phyloP scores from a whole-genome alignment of 2,113 vertebrate species.

The Mellivora capensis region DNA sequence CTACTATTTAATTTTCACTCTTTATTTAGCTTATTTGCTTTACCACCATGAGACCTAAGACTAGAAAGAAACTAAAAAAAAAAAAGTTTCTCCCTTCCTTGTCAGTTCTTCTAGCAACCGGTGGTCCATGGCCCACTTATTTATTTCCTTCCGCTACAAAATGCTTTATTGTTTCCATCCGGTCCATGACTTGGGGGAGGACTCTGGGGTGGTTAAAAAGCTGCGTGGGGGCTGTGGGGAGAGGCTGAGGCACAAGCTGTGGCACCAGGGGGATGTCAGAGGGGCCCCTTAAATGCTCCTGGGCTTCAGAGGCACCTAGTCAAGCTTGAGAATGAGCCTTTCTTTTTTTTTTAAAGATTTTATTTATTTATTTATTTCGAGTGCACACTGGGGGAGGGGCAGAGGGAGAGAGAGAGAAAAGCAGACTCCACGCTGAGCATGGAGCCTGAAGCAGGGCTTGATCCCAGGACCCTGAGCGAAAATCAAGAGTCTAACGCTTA shows the following conservation, averaged over 20 bases:
- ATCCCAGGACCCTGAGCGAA: neutral
- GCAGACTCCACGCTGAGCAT: neutral
- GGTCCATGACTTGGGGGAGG: neutral
- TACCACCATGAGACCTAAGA: neutral
- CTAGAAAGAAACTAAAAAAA: neutral
- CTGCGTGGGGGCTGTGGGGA: neutral
- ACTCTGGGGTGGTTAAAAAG: neutral
- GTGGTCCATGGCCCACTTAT: neutral
- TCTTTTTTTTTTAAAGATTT: neutral
- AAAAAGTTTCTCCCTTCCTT: neutral
- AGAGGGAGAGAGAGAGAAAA: neutral
- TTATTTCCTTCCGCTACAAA: neutral
- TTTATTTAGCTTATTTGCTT: neutral
- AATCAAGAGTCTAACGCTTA: neutral
- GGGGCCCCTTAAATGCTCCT: neutral
- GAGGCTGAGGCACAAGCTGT: neutral
- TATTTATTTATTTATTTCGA: neutral
- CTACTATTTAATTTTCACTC: neutral
- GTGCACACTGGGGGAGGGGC: neutral
- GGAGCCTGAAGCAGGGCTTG: fast-evolving
- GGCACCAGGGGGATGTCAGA: neutral
- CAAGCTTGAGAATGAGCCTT: neutral
- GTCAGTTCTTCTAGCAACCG: neutral
- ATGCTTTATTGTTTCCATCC: neutral
- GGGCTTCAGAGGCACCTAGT: neutral